Evolutionary conservation across 2,888 invertebrate genomes (phyloP), one percentile per base, ranked within the genome.

Genomic region (Digitonthophagus gazella): DNA sequence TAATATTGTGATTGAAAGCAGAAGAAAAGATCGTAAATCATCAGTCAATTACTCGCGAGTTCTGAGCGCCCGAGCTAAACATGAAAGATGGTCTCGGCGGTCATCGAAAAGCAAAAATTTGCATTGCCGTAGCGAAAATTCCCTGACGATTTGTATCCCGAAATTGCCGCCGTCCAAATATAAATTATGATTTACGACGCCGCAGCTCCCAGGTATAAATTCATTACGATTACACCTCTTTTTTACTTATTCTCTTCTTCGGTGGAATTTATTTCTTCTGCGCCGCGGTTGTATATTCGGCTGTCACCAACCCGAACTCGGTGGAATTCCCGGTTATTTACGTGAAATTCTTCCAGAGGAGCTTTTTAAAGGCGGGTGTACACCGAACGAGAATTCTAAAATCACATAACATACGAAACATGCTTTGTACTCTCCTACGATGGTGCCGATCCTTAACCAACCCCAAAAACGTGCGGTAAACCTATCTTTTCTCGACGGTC

Each of bases 271-370:
- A 70, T 67, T 70, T 65, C 70, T 58, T 65, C 58, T 58, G 28
- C 61, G 61, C 22, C 65, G 11, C 20, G 64, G 67, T 63, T 58
- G 67, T 67, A 67, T 70, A 65, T 69, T 67, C 61, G 61, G 63
- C 63, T 69, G 69, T 67, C 69, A 64, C 54, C 61, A 63, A 58
- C 54, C 67, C 61, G 6, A 61, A 61, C 61, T 20, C n/a, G 18
- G 16, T 61, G 67, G 55, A 64, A 70, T 70, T 70, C 70, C 20
- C 15, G 65, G 70, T 70, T 70, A 70, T 70, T 70, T 70, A 56
- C 44, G 65, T 67, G 64, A 65, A 67, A 70, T 70, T 66, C 70
- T 54, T 44, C 28, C 28, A 6, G 28, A 44, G 28, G 11, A 11
- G 18, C 18, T 61, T 20, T 19, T 19, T 61, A 61, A 61, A 61